Evolutionary conservation across 2,113 vertebrate species (phyloP).

Genomic region (Chlamydotis undulata): DNA sequence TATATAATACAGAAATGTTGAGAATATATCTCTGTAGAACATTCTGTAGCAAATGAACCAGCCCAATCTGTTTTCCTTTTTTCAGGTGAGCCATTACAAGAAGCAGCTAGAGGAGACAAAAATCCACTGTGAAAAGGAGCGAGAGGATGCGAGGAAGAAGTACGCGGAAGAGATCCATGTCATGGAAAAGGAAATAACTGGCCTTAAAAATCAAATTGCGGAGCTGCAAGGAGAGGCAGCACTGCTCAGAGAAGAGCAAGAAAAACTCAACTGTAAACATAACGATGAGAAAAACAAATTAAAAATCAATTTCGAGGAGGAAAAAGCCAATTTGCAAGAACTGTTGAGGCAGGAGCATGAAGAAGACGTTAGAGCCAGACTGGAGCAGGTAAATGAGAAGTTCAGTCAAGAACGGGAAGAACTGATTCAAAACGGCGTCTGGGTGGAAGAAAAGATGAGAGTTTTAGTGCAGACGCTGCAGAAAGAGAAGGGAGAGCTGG

Average conservation of each 20-base stretch:
- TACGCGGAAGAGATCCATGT: constrained; percentile 68
- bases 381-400: constrained; percentile 70
- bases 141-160: constrained; percentile 67
- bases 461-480: constrained; percentile 40
- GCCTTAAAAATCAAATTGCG: constrained; percentile 64
- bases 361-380: constrained; percentile 51
- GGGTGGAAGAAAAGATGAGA: constrained; percentile 68
- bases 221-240: constrained; percentile 78
- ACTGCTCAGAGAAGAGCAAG: constrained; percentile 64
- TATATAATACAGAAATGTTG: accelerated
- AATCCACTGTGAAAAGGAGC: constrained; percentile 76
- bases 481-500: constrained; percentile 70
- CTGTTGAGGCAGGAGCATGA: constrained; percentile 72
- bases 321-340: constrained; percentile 74
- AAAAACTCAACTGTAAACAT: constrained; percentile 33
- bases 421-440: constrained; percentile 48
- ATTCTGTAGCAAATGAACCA: neutral
- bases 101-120: constrained; percentile 77
- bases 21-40: neutral
- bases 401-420: constrained; percentile 79
- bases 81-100: constrained; percentile 70
- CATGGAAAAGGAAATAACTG: constrained; percentile 75
- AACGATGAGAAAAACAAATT: constrained; percentile 69
- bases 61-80: neutral
- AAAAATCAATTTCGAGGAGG: constrained; percentile 54